Percentiles rank a stretch among this genome's conserved stretches.
These are phyloP conservation scores for Deroptyus accipitrinus DNA, from an alignment of 2,113 vertebrate species.

Conservation along the genomic window DNA sequence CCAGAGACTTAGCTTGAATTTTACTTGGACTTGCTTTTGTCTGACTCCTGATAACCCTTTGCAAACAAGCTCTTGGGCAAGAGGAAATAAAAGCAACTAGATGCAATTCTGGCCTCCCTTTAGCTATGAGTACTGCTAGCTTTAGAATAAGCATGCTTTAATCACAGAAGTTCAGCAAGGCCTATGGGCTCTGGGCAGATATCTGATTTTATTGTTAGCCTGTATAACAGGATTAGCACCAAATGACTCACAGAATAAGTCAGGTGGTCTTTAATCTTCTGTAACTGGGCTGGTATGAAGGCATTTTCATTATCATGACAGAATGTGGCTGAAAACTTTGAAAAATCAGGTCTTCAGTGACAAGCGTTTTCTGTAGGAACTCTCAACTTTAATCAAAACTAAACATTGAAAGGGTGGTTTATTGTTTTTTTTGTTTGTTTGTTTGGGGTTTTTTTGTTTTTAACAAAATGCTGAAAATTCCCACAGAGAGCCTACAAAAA, in stretches of 20 bases:
- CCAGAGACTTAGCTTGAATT: background rate
- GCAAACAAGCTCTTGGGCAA: background rate
- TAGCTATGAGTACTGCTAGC: background rate
- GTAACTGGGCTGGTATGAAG: background rate
- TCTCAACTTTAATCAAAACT: background rate
- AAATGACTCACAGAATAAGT: background rate
- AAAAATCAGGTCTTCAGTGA: background rate
- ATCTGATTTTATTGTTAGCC: conserved; percentile 27
- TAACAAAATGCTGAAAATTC: background rate
- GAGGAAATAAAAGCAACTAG: background rate
- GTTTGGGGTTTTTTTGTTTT: background rate
- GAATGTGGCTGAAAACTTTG: background rate
- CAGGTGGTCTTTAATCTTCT: conserved; percentile 49
- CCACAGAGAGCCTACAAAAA: background rate
- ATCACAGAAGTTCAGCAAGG: background rate
- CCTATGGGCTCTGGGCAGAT: background rate
- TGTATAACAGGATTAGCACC: conserved; percentile 20
- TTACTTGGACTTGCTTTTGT: background rate
- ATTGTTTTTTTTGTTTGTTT: background rate
- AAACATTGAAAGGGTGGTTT: background rate
- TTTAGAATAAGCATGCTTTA: background rate
- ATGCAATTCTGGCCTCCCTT: background rate
- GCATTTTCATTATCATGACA: background rate
- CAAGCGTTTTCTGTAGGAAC: background rate
- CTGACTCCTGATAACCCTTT: background rate